phyloP scores from a whole-genome alignment of 2,113 vertebrate species.

The Carassius gibelio region DNA sequence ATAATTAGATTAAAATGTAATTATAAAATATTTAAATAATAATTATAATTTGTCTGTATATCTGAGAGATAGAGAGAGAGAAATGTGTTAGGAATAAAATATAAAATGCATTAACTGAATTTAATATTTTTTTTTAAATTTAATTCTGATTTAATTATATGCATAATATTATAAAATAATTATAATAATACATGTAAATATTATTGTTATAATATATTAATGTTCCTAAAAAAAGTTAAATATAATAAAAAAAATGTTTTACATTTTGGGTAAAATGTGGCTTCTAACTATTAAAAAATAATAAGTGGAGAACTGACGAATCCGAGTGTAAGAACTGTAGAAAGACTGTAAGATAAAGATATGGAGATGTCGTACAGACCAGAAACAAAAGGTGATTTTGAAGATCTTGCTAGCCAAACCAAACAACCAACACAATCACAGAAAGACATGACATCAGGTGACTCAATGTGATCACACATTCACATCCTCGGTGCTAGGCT shows the following conservation, averaged over 20 bases:
- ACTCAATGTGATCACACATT: constrained; percentile 6
- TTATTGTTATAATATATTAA: no score
- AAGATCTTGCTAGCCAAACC: neutral
- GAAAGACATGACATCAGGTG: neutral
- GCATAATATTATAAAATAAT: no score
- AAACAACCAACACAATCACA: neutral
- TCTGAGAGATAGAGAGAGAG: no score
- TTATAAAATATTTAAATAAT: no score
- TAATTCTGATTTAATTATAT: no score
- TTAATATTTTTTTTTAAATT: no score
- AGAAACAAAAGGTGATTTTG: constrained; percentile 6
- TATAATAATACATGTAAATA: no score
- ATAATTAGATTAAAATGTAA: no score
- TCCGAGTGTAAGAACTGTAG: neutral
- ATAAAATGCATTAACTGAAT: no score
- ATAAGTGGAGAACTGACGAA: neutral
- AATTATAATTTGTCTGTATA: no score
- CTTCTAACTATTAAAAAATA: neutral
- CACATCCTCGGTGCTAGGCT: neutral
- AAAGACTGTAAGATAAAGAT: neutral
- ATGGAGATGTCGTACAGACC: neutral
- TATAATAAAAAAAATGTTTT: neutral
- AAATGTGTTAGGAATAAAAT: no score
- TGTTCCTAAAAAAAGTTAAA: neutral
- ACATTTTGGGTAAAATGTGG: neutral